These are phyloP conservation scores for Phortica magna DNA, from an alignment of 2,888 invertebrate species.

Conservation along the genomic window DNA sequence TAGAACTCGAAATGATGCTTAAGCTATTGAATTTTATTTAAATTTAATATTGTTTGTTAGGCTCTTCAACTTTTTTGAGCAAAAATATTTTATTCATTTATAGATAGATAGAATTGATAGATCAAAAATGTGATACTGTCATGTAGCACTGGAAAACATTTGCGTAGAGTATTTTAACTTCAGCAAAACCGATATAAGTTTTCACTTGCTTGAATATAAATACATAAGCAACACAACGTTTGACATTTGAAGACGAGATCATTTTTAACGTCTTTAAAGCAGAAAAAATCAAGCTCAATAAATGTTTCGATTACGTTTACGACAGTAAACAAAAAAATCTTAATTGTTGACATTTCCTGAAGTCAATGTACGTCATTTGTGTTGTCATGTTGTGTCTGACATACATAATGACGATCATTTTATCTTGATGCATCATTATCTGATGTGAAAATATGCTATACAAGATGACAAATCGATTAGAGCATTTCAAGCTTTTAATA, in stretches of 20 bases:
- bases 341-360: constrained; percentile 16
- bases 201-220: too few relatives aligned
- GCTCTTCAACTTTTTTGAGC: too few relatives aligned
- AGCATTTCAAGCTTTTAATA: background rate
- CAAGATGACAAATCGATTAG: background rate
- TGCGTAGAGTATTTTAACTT: too few relatives aligned
- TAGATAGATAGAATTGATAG: too few relatives aligned
- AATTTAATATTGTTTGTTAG: too few relatives aligned
- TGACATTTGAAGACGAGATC: background rate
- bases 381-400: background rate
- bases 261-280: background rate
- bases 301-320: background rate
- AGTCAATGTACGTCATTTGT: background rate
- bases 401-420: constrained; percentile 2
- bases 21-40: too few relatives aligned
- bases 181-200: too few relatives aligned
- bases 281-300: background rate
- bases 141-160: too few relatives aligned
- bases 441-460: background rate
- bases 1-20: too few relatives aligned
- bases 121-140: too few relatives aligned
- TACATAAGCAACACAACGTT: background rate
- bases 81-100: too few relatives aligned
- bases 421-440: background rate
- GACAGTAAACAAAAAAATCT: background rate